Percentiles rank a stretch among this genome's conserved stretches.
phyloP scores from a whole-genome alignment of 2,113 vertebrate species.

The Leptocoma aspasia region DNA sequence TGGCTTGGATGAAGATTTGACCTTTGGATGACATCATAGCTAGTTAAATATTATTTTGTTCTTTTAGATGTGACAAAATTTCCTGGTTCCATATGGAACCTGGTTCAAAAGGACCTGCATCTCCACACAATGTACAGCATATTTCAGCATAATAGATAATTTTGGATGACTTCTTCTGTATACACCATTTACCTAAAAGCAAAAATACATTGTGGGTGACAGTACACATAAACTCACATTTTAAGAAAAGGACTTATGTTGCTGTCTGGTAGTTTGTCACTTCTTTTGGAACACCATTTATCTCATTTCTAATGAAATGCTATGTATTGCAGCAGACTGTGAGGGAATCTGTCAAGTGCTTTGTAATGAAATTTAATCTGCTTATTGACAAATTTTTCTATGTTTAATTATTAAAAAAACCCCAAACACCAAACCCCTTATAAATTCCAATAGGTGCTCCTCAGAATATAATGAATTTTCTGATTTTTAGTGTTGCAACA shows the following conservation, averaged over 20 bases:
- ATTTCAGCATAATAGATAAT: neutral
- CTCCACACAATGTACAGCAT: neutral
- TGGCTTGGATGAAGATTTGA: neutral
- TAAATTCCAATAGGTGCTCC: neutral
- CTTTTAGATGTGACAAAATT: neutral
- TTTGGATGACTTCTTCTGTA: neutral
- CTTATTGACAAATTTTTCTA: neutral
- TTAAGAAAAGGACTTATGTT: neutral
- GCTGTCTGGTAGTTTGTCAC: neutral
- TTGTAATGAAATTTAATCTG: conserved; percentile 12
- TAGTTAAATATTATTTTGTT: neutral
- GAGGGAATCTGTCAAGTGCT: neutral
- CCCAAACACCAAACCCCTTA: fast-evolving
- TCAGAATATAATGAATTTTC: neutral
- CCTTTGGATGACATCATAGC: neutral
- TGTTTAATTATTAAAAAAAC: neutral
- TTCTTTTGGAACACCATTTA: neutral
- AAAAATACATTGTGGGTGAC: neutral
- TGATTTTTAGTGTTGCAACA: neutral
- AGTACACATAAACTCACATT: neutral
- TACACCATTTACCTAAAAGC: neutral
- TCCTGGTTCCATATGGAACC: neutral
- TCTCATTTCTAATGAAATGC: conserved; percentile 17
- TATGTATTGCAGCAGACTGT: neutral
- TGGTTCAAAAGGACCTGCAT: neutral